phyloP scores from a whole-genome alignment of 1,140 invertebrate genomes.

The Cherax destructor region DNA sequence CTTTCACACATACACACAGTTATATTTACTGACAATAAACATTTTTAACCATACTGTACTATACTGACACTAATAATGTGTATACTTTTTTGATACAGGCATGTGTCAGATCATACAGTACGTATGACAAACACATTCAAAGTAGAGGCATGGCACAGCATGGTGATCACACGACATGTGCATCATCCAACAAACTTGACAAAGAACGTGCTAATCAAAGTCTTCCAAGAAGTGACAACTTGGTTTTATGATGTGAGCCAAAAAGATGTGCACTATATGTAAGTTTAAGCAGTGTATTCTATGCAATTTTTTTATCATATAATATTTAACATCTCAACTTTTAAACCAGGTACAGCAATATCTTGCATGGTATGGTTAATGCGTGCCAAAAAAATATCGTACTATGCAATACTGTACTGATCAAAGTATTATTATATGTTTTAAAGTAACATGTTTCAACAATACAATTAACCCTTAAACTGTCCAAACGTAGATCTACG shows the following conservation, averaged over 20 bases:
- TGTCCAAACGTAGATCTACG: too few relatives aligned
- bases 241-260: slow-evolving; percentile 50
- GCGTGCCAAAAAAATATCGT: too few relatives aligned
- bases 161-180: slow-evolving; percentile 38
- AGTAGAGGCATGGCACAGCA: slow-evolving; percentile 55
- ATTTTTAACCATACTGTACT: neutral
- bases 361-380: too few relatives aligned
- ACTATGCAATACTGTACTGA: too few relatives aligned
- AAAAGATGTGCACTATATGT: slow-evolving; percentile 52
- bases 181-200: slow-evolving; percentile 53
- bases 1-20: too few relatives aligned
- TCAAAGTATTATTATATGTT: too few relatives aligned
- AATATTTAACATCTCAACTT: too few relatives aligned
- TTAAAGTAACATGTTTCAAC: too few relatives aligned
- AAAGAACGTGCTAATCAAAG: neutral
- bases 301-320: too few relatives aligned
- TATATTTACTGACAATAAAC: too few relatives aligned
- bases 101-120: slow-evolving; percentile 20
- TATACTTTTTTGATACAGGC: slow-evolving; percentile 1
- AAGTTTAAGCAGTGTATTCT: neutral
- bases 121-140: slow-evolving; percentile 56
- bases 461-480: too few relatives aligned
- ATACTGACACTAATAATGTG: neutral
- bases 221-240: slow-evolving; percentile 37
- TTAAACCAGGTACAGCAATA: too few relatives aligned